A percentile compares a stretch with the other conserved stretches of the same genome.
These are phyloP conservation scores for Rambutsinella grinnellia DNA, from an alignment of 2,888 invertebrate genomes.

Conservation along the genomic window DNA sequence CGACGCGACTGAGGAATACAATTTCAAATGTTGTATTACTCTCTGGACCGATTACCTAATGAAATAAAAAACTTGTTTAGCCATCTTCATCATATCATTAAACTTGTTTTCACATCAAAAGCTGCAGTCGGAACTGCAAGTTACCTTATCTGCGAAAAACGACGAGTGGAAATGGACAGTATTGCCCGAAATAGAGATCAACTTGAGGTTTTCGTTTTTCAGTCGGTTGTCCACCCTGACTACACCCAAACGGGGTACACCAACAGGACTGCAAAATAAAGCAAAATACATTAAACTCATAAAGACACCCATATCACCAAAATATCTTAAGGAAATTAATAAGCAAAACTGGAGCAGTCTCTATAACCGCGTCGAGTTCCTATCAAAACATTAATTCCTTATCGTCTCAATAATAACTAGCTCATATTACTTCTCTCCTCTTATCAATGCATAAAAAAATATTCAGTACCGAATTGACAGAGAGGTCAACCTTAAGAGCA, in stretches of 20 bases:
- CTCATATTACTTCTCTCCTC: too few species aligned
- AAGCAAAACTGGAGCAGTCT: too few species aligned
- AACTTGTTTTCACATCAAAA: too few species aligned
- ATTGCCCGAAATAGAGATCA: conserved; percentile 94
- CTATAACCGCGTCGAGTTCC: background rate
- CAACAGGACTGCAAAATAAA: conserved; percentile 78
- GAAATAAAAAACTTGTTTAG: conserved; percentile 56
- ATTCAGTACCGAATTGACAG: too few species aligned
- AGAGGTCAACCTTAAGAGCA: too few species aligned
- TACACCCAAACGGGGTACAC: conserved; percentile 86
- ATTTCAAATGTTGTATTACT: conserved; percentile 96
- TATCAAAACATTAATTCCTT: too few species aligned
- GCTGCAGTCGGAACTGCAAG: too few species aligned
- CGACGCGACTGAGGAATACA: conserved; percentile 92
- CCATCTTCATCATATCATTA: background rate
- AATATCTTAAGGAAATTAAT: too few species aligned
- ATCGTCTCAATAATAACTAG: too few species aligned
- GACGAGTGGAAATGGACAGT: conserved; percentile 97
- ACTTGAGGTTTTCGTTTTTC: conserved; percentile 87
- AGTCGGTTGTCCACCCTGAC: conserved; percentile 91
- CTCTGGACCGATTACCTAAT: conserved; percentile 86
- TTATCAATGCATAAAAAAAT: too few species aligned
- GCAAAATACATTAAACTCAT: background rate
- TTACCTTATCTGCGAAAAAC: conserved; percentile 94
- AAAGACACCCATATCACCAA: background rate